These are phyloP conservation scores for Anolis carolinensis DNA, from an alignment of 2,113 vertebrate species.

Conservation along the genomic window DNA sequence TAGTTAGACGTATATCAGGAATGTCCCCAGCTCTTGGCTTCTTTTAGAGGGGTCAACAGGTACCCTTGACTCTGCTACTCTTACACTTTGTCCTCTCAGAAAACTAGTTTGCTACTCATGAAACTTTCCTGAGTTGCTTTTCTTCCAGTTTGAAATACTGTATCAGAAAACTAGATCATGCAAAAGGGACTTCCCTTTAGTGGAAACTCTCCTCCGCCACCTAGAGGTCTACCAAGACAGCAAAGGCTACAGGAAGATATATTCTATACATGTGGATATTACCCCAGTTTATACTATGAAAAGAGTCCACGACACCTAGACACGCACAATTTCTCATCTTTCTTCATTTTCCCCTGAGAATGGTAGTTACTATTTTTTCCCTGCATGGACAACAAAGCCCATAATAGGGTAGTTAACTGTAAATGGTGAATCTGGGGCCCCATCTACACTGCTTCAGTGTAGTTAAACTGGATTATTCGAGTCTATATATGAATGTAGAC, in stretches of 20 bases:
- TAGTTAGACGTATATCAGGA: slow-evolving; percentile 14
- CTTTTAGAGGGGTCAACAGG: neutral
- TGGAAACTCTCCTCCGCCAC: slow-evolving; percentile 71
- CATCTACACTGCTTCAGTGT: too few species aligned
- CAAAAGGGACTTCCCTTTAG: slow-evolving; percentile 25
- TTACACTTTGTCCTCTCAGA: neutral
- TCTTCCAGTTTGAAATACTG: slow-evolving; percentile 25
- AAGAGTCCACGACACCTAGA: neutral
- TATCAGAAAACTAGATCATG: slow-evolving; percentile 36
- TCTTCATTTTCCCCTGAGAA: neutral
- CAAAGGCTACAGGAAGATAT: neutral
- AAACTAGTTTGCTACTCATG: slow-evolving; percentile 33
- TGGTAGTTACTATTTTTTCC: neutral
- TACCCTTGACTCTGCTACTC: slow-evolving; percentile 4
- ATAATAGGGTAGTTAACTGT: too few species aligned
- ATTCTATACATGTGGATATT: neutral
- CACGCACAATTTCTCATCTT: neutral
- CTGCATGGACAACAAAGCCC: too few species aligned
- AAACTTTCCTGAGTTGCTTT: slow-evolving; percentile 46
- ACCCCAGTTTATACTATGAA: neutral
- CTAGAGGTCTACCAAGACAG: slow-evolving; percentile 71
- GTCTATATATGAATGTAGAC: too few species aligned
- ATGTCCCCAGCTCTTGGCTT: slow-evolving; percentile 15
- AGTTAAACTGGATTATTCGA: too few species aligned
- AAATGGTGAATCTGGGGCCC: too few species aligned